Percentiles rank a stretch among this genome's conserved stretches.
phyloP scores from a whole-genome alignment of 2,113 vertebrate genomes.

The Dicentrarchus labrax region DNA sequence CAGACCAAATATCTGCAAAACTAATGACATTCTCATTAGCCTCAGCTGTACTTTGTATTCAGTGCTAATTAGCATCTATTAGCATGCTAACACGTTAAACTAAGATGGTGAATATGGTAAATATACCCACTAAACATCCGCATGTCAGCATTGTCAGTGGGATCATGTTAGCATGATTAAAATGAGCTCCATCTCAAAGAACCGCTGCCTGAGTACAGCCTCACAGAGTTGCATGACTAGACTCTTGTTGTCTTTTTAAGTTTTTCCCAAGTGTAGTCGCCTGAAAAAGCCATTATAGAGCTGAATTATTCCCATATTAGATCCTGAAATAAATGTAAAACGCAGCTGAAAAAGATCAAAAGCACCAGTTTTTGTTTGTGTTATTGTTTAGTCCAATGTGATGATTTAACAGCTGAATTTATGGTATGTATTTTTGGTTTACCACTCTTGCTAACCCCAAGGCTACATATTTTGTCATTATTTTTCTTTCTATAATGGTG shows the following conservation, averaged over 20 bases:
- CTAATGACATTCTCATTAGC: neutral
- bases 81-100: neutral
- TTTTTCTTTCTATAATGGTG: conserved; percentile 12
- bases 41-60: neutral
- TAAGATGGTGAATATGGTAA: neutral
- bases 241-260: neutral
- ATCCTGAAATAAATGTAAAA: neutral
- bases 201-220: neutral
- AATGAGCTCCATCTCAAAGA: neutral
- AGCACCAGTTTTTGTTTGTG: neutral
- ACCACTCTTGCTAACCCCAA: neutral
- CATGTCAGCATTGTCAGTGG: neutral
- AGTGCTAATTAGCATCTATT: neutral
- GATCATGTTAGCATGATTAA: neutral
- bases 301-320: too few relatives aligned
- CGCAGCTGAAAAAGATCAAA: neutral
- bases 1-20: neutral
- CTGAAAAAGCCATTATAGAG: neutral
- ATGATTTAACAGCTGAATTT: neutral
- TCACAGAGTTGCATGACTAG: neutral
- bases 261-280: neutral
- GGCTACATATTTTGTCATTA: conserved; percentile 8
- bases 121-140: neutral
- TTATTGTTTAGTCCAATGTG: neutral
- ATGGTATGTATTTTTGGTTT: conserved; percentile 18